Base-by-base conservation (phyloP, 1,140 invertebrate genomes). In the Andricus grossulariae region DNA sequence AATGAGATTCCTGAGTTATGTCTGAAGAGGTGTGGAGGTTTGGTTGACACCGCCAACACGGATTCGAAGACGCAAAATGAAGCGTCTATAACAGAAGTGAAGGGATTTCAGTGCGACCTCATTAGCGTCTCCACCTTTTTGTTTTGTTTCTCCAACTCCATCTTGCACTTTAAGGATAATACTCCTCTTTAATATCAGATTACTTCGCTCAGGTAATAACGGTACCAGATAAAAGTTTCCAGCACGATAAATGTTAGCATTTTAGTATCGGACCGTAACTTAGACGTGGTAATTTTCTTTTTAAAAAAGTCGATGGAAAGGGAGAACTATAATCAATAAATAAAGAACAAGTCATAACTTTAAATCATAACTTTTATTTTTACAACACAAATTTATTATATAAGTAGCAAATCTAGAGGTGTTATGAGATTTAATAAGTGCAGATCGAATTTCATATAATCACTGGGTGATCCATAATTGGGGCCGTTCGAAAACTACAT, bases 51-150 rank as follows among this genome's bases (percentile, higher is more conserved):
- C 60, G 25, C 15, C 25, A 66, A 39, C 32, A 66, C 32, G 60
- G 60, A 66, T 32, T 66, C n/a, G 60, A 66, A 66, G 60, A 66
- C 25, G 60, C 25, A 66, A 66, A 66, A 32, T 66, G 60, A 66
- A 66, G 60, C 60, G 60, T 66, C 60, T 66, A 60, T 60, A 60
- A 60, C 51, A 51, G 55, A 74, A 82, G 73, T 72, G 78, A 79
- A 81, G 75, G 77, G 77, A 84, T 49, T 74, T 75, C 73, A 81
- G 75, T 60, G 19, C 57, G 72, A 76, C 72, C 83, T 85, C 81
- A 79, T 85, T 83, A 83, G 84, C 74, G 73, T 82, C 70, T 54
- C 25, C 25, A 50, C 72, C 75, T 79, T 84, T 79, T 84, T 78
- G 81, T 85, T 83, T 80, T 72, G 76, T 45, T 66, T 39, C 25